Conservation (phyloP, 1,140 invertebrate genomes). For the Wasmannia auropunctata region DNA sequence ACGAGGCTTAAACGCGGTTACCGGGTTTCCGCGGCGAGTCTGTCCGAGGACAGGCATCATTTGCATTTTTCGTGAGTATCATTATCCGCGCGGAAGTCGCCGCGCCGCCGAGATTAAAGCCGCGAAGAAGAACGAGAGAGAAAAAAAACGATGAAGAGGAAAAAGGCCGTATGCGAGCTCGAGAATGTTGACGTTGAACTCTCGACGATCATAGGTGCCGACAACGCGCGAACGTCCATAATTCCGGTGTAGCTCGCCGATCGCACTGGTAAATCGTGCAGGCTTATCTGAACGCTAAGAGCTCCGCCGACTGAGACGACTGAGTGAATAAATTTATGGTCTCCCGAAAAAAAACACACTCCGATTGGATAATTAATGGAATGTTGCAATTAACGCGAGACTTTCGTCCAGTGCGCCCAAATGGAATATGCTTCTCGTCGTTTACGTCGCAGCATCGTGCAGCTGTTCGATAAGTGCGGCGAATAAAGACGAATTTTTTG, state of each 20-base stretch:
- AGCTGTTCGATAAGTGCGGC: not conserved
- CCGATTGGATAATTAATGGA: slow-evolving; percentile 7
- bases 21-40: slow-evolving; percentile 28
- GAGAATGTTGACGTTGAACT: not conserved
- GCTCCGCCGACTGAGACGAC: not conserved
- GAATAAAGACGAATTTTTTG: not conserved
- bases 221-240: slow-evolving; percentile 11
- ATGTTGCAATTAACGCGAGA: not conserved
- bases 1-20: slow-evolving; percentile 48
- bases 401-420: not conserved
- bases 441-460: not conserved
- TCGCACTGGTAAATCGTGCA: slow-evolving; percentile 5
- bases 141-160: not conserved
- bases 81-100: slow-evolving; percentile 27
- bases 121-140: not conserved
- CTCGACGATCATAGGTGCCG: slow-evolving; percentile 25
- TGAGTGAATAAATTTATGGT: not conserved
- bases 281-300: not conserved
- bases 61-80: slow-evolving; percentile 50
- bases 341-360: not conserved
- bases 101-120: slow-evolving; percentile 12
- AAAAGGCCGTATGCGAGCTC: not conserved
- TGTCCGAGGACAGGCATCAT: slow-evolving; percentile 29
- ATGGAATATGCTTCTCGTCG: not conserved
- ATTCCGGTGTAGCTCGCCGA: not conserved